Evolutionary conservation across 2,888 invertebrate species (phyloP), one percentile per base, ranked within the genome.

Genomic region (Disparrhopalites patrizii): DNA sequence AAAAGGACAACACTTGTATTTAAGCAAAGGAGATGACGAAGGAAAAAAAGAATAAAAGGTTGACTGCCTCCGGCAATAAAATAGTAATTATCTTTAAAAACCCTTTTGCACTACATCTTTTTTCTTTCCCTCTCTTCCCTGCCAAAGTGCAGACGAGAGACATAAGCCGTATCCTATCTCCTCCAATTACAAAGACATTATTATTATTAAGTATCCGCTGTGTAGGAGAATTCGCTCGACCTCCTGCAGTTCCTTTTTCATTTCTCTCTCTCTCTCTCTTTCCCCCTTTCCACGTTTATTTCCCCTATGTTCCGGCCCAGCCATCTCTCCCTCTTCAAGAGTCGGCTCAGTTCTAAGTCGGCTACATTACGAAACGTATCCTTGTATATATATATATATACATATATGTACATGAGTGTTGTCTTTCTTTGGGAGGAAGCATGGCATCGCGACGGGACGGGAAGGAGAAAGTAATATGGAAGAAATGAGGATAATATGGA

Each of bases 31-130:
- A 40, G 20, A 40, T 18, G 20, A n/a, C n/a, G n/a, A n/a, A n/a
- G n/a, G n/a, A n/a, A n/a, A n/a, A 47, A 47, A 30, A 31, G 54
- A 31, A 54, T 28, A 31, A 31, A 40, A 54, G 54, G 54, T 54
- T 54, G 54, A 54, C 30, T 54, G 54, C 54, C 54, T 30, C 18
- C 31, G 33, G 54, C 33, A 30, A 54, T 54, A 54, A 54, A 54
- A 54, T 54, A 54, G 54, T 54, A 54, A 54, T 54, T 54, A 54
- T 54, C 54, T 54, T 54, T 54, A 54, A 54, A 47, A 54, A 54
- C 54, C 54, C 54, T 54, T 54, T 54, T 33, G 33, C 31, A 31
- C 20, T 54, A 54, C 30, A 54, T 54, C 54, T 54, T 54, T 54
- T 54, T 54, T 54, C 31, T 31, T 52, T 52, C 52, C n/a, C 30